Conservation (phyloP, 2,113 vertebrate genomes). For the Lepus americanus region DNA sequence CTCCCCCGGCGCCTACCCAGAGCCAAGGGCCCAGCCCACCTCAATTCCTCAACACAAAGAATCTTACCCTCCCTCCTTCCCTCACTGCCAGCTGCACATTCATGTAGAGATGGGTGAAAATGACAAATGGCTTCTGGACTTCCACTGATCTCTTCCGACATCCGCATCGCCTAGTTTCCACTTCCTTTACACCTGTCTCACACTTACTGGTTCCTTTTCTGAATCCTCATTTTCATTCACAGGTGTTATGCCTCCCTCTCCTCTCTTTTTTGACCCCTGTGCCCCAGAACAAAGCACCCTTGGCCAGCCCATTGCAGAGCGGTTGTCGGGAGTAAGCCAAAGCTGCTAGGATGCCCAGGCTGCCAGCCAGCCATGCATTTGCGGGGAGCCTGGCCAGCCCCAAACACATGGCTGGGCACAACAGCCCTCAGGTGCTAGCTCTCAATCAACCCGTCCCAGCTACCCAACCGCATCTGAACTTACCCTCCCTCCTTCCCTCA, state of each 20-base stretch:
- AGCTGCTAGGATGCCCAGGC: neutral
- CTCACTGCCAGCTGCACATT: neutral
- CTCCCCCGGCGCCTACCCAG: neutral
- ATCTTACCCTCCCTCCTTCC: neutral
- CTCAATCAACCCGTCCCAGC: neutral
- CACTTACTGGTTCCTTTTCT: slow-evolving; percentile 46
- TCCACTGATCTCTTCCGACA: neutral
- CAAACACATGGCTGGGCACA: neutral
- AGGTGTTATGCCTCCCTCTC: neutral
- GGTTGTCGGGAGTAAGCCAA: too few relatives aligned
- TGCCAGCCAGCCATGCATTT: neutral
- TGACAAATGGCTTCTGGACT: neutral
- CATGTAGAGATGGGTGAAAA: neutral
- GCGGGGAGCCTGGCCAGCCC: neutral
- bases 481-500: neutral
- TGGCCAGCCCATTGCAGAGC: fast-evolving
- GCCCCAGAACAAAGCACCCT: neutral
- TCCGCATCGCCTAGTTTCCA: neutral
- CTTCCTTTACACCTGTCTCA: neutral
- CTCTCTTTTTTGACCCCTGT: neutral
- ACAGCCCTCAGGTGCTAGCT: neutral
- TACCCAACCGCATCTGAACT: neutral
- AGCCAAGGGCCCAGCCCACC: neutral
- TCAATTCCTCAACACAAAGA: neutral
- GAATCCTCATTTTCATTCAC: neutral